Base-by-base conservation (phyloP, 2,797 vertebrate genomes). In the Macrochelys suwanniensis region DNA sequence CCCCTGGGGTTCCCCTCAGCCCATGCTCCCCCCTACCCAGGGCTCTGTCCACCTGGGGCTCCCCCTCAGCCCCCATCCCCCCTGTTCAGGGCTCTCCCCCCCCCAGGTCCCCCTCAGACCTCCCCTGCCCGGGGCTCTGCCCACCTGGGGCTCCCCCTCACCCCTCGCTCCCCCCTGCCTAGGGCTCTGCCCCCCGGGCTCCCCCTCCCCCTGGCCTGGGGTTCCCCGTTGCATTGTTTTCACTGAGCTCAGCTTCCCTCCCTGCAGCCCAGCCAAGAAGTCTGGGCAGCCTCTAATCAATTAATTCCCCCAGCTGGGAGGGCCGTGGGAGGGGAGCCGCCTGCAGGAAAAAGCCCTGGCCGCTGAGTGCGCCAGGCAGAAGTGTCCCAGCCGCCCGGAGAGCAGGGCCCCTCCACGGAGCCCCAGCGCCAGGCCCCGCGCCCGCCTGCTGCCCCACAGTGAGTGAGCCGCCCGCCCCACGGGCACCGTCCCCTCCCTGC, bases 281-380 rank as follows among this genome's bases (percentile, higher is more conserved):
- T 53, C 19, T 2, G 59, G 56, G 45, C 15, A 6, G 80, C 84
- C n/a, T 45, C 56, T 76, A 94, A 92, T 93, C 89, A 83, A 77
- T 91, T 80, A 92, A 88, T 84, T 93, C 91, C 92, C 92, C 82
- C 80, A 25, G 89, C 11, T 26, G 92, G 95, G 94, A 97, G 94
- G 92, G 37, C 95, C 4, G 71, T 88, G 95, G 97, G 95, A 96
- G 94, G 97, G 89, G 87, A 84, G 26, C 89, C 78, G 49, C 45
- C 12, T 12, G 87, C 92, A 95, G 97, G 96, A 97, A 97, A 97
- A 97, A 51, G 59, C 80, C 15, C 56, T 16, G 82, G 87, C 42
- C 37, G 84, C 94, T 1, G 65, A 57, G 47, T 1, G 11, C 26
- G 1, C 4, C 0, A 0, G 80, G 65, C 88, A 89, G 89, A 97